These are phyloP conservation scores for Chaetophractus vellerosus DNA, from an alignment of 2,797 vertebrate species.

Conservation along the genomic window DNA sequence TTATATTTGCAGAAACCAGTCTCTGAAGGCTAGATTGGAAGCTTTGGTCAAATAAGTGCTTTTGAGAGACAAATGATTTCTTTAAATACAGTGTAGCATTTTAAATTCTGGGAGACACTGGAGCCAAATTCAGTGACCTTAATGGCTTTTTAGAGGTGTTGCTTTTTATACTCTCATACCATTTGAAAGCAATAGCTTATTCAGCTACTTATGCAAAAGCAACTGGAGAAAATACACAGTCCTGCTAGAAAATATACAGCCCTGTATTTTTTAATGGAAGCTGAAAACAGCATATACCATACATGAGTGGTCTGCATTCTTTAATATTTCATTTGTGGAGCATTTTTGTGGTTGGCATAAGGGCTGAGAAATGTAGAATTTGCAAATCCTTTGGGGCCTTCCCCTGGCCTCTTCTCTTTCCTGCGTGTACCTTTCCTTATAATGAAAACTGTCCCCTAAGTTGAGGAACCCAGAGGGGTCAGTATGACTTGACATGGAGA, in stretches of 20 bases:
- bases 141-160: slow-evolving; percentile 54
- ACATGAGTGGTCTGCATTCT: neutral
- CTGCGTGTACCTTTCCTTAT: neutral
- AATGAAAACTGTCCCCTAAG: neutral
- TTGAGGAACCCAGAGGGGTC: neutral
- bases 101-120: slow-evolving; percentile 72
- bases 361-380: neutral
- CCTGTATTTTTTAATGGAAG: neutral
- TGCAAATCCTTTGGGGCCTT: neutral
- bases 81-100: neutral
- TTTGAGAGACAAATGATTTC: slow-evolving; percentile 55
- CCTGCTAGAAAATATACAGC: neutral
- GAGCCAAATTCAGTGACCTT: slow-evolving; percentile 53
- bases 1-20: slow-evolving; percentile 39
- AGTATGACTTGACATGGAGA: neutral
- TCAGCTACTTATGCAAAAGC: neutral
- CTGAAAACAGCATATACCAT: neutral
- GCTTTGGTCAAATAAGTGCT: slow-evolving; percentile 23
- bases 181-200: neutral
- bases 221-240: neutral
- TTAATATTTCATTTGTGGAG: neutral
- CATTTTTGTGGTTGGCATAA: neutral
- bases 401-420: neutral
- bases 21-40: slow-evolving; percentile 13
- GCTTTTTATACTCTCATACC: neutral